Evolutionary conservation across 2,797 vertebrate species (phyloP), one percentile per base, ranked within the genome.

Genomic region (Cossypha niveicapilla): DNA sequence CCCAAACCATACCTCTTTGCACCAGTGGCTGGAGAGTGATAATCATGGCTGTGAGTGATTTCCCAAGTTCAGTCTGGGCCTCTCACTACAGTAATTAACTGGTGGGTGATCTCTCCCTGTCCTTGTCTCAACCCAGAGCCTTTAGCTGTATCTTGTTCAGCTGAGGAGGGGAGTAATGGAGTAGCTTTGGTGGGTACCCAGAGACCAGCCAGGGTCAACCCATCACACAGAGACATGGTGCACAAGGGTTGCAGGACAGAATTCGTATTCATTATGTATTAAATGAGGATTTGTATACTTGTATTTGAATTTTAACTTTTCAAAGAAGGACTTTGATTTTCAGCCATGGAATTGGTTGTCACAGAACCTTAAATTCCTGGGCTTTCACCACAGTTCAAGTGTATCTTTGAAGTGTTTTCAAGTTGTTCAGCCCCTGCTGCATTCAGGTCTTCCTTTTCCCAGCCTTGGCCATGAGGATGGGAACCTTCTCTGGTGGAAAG

Each of bases 21-120:
- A 19, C 16, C 48, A 63, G 18, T 6, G 5, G 30, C 41, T 18
- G 32, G n/a, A 35, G 10, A 6, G 9, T 7, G 41, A 11, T 18
- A 12, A 18, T 5, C 6, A 2, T 1, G 5, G 21, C 62, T 3
- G 1, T 44, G 42, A 22, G 13, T 63, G 11, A 28, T 41, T 70
- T 75, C 25, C 30, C 44, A 45, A 35, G 42, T 30, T 50, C 34
- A 34, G 32, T 15, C 25, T 63, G 42, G 41, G 42, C 32, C 74
- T 61, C 25, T 47, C 37, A 24, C 1, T 2, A 3, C 25, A 70
- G 22, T 2, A 45, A n/a, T 3, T 2, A 45, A 35, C 2, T 86
- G 32, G 13, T 51, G 44, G 35, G 8, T 58, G 57, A 53, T 41
- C 3, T 28, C 8, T 47, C 44, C 39, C 17, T 65, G 27, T 32